These are phyloP conservation scores for Cepaea hortensis DNA, from an alignment of 2,888 invertebrate species.

Conservation along the genomic window DNA sequence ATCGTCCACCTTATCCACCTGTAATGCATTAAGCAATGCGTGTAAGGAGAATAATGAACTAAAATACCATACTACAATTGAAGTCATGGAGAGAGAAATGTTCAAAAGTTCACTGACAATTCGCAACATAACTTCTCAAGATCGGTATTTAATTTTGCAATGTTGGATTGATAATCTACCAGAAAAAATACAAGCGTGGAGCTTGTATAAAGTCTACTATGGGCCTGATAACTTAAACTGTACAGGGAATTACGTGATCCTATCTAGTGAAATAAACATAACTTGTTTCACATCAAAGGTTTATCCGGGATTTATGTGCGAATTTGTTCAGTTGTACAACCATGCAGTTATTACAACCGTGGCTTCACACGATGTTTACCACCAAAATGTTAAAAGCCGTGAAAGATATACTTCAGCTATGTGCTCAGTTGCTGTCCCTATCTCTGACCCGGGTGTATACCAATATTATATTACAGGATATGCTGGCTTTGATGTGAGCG, in stretches of 20 bases:
- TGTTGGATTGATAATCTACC: neutral
- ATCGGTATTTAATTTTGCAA: neutral
- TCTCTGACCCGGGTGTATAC: neutral
- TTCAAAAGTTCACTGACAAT: neutral
- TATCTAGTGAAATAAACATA: neutral
- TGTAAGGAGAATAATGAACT: neutral
- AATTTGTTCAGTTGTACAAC: neutral
- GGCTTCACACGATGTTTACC: neutral
- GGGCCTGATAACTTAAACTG: neutral
- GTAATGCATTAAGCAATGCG: neutral
- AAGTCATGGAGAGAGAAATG: neutral
- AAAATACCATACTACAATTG: neutral
- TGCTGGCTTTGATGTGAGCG: neutral
- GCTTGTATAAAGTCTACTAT: neutral
- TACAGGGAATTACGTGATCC: too few relatives aligned
- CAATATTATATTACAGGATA: neutral
- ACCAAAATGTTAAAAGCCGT: neutral
- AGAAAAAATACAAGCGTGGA: neutral
- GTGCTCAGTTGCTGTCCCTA: neutral
- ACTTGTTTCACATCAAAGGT: slow-evolving; percentile 3
- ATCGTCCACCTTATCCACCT: neutral
- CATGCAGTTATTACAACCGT: too few relatives aligned
- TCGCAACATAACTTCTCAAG: neutral
- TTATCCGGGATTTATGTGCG: neutral
- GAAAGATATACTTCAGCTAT: neutral